Evolutionary conservation across 2,888 invertebrate species (phyloP).

Genomic region (Ashinkailepas kermadecensis): DNA sequence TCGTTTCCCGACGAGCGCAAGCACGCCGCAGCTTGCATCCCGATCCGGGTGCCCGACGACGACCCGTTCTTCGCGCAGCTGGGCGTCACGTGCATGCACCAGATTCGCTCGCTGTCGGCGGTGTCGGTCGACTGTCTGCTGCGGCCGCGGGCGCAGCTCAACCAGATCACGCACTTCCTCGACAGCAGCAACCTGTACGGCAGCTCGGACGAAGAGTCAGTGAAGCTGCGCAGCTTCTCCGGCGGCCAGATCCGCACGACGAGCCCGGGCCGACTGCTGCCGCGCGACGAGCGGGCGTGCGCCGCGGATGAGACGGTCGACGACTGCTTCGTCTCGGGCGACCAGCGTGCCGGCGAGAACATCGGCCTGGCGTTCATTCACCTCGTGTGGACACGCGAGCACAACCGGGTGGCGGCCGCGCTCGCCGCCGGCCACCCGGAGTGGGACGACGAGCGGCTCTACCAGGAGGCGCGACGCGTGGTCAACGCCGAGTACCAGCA

Average conservation of each 20-base stretch:
- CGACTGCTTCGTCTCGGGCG: slow-evolving; percentile 20
- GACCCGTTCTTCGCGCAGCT: slow-evolving; percentile 53
- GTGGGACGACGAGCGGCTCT: slow-evolving; percentile 48
- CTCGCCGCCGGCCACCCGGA: slow-evolving; percentile 44
- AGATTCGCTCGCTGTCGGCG: slow-evolving; percentile 50
- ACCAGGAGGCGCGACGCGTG: slow-evolving; percentile 48
- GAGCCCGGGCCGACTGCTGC: slow-evolving; percentile 35
- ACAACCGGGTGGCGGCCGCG: slow-evolving; percentile 45
- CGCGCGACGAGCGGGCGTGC: slow-evolving; percentile 41
- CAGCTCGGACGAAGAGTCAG: slow-evolving; percentile 52
- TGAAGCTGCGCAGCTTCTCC: slow-evolving; percentile 52
- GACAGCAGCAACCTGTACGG: slow-evolving; percentile 71
- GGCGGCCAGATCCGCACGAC: slow-evolving; percentile 36
- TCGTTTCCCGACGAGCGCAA: background rate
- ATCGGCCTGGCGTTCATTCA: slow-evolving; percentile 64
- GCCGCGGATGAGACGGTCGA: background rate
- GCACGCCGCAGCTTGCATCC: slow-evolving; percentile 52
- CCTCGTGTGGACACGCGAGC: slow-evolving; percentile 52
- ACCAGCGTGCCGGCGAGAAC: slow-evolving; percentile 37
- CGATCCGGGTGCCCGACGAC: slow-evolving; percentile 51
- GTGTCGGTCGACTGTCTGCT: slow-evolving; percentile 28
- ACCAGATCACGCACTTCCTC: slow-evolving; percentile 37
- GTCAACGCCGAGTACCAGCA: slow-evolving; percentile 56
- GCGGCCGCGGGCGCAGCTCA: slow-evolving; percentile 23
- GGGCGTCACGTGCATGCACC: slow-evolving; percentile 56